Evolutionary conservation across 2,113 vertebrate genomes (phyloP), one percentile per base, ranked within the genome.

Genomic region (Tetrax tetrax): DNA sequence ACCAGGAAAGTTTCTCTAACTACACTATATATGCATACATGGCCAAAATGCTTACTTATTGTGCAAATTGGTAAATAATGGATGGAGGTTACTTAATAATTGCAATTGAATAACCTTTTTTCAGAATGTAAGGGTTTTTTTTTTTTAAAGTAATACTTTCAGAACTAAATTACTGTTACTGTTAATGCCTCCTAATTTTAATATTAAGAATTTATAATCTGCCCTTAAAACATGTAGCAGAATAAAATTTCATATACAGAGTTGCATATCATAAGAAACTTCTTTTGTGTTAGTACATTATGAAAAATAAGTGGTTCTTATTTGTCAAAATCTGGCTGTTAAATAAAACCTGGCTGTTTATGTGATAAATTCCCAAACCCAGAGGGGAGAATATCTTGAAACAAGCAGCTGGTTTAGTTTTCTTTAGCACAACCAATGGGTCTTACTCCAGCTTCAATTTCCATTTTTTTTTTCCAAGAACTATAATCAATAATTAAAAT

Each of bases 61-160:
- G 7, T 74, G 33, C 20, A 45, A 45, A 80, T 25, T 5, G 0
- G 12, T 77, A 57, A 33, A n/a, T 78, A 71, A 20, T 5, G 4
- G 33, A 48, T 16, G 41, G 83, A 48, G n/a, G 4, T 70, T 43
- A 43, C 14, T 43, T 15, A 43, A 43, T 43, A 15, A 27, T 38
- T 89, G 27, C 19, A 66, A 11, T 47, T 48, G 28, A 25, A 3
- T 56, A 33, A 29, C 16, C 7, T 65, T 38, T 68, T 61, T 50
- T 47, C 56, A 48, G 53, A 59, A 50, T 41, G 3, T 29, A 54
- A 38, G 7, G 8, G 4, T 7, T 4, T 0, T 0, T 4, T 0
- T 0, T 37, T 69, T 81, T 80, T 91, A 20, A 11, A 71, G 16
- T 54, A 71, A 21, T 68, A 56, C 12, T 38, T 88, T 33, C 4